Base-by-base conservation (phyloP, 2,888 invertebrate genomes). In the Morpho helenor region DNA sequence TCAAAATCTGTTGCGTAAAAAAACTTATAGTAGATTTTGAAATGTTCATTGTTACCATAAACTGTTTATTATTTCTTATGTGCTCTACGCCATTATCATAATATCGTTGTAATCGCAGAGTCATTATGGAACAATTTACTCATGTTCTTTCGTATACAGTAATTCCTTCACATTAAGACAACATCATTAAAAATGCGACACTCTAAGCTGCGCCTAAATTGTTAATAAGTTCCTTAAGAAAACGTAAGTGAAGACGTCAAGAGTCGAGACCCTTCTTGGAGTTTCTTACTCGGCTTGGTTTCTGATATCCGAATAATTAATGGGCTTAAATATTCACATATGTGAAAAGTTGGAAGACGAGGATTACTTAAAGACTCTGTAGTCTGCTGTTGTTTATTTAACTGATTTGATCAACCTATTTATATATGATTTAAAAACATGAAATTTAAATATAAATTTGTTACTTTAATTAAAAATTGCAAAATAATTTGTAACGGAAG, bases 211-310 rank as follows among this genome's bases (percentile, higher is more conserved):
- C 41, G 46, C 52, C 52, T 66, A 49, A 62, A 66, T 65, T 59
- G 56, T 61, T 66, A 60, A 64, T 62, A 61, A 64, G 65, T 56
- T 57, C 56, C 51, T 52, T 60, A 62, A 67, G 62, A 62, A 59
- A 56, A 50, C 74, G 50, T 61, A 57, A 60, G 61, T 60, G 60
- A 61, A 66, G 56, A 68, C 67, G 59, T 66, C 62, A 65, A 64
- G 65, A 65, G 56, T 63, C 49, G 63, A 64, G 51, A 64, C 66
- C 67, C 68, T 63, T 68, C 65, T 67, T 68, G 58, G 60, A 68
- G 67, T 66, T 70, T 65, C 66, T 67, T 62, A 66, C 65, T 60
- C 59, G 60, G 62, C 60, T 65, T 45, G 52, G 58, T 57, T 65
- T 64, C 61, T 62, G 62, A 51, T 63, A 59, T 61, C 56, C 64